Evolutionary conservation across 1,140 invertebrate genomes (phyloP), one percentile per base, ranked within the genome.

Genomic region (Lanistes nyassanus): DNA sequence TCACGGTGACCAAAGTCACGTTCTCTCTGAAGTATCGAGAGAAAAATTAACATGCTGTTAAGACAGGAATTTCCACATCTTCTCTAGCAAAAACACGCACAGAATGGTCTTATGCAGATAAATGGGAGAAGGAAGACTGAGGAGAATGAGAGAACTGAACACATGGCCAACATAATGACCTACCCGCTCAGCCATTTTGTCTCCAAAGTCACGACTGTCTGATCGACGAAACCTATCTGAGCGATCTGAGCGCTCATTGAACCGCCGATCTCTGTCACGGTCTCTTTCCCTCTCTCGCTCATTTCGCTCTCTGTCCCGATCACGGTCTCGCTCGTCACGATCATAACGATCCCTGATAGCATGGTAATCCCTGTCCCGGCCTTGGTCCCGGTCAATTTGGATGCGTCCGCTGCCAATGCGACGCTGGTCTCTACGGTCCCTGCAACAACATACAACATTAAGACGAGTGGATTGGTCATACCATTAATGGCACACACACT

Each of bases 341-440:
- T 87, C 81, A 75, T 74, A 83, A 6, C 81, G 60, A 36, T 86
- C 80, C n/a, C 83, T 79, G 31, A 82, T 77, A 66, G 75, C 81
- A 68, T 79, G 74, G 34, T 64, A 65, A 34, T 86, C 85, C 37
- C 79, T 69, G 21, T 80, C 81, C 90, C 92, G 79, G 90, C 91
- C 90, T 92, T 92, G 82, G 91, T 91, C 86, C 51, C 94, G 92
- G 64, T 93, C 92, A 72, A 92, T 91, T 80, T 94, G 90, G 68
- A 95, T 94, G 9, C 94, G 92, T 1, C 94, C 94, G 81, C 94
- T 95, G 2, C 94, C 94, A 83, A 95, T 95, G 55, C 70, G 70
- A 11, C 70, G 34, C 37, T 72, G 55, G 34, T 70, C 82, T 73
- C 58, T 76, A 73, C 72, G 77, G 78, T 72, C 58, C 70, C 79